A percentile compares a stretch with the other conserved stretches of the same genome.
These are phyloP conservation scores for Halcyon chelicuti DNA, from an alignment of 2,797 vertebrate species.

Conservation along the genomic window DNA sequence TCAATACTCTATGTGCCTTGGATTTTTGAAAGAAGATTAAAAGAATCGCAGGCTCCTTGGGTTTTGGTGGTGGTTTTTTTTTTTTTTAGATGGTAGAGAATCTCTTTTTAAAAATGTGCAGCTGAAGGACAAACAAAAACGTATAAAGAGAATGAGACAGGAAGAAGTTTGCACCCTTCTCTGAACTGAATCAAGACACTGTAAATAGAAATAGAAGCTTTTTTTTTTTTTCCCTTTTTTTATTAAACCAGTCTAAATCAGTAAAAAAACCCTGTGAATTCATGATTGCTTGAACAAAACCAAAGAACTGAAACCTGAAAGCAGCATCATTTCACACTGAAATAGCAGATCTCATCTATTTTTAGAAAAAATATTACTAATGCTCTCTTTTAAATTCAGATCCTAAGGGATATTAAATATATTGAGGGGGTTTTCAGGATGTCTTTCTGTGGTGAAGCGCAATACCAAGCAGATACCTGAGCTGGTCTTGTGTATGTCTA, in stretches of 20 bases:
- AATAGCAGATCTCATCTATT: constrained; percentile 40
- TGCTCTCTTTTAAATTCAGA: constrained; percentile 34
- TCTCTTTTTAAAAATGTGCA: constrained; percentile 14
- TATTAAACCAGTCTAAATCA: background rate
- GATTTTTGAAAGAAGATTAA: constrained; percentile 27
- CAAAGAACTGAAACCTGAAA: background rate
- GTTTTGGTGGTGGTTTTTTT: background rate
- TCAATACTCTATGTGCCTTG: background rate
- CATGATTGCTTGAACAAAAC: background rate
- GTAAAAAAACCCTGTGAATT: constrained; percentile 27
- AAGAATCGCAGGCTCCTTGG: background rate
- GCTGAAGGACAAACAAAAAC: constrained; percentile 14
- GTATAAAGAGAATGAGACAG: background rate
- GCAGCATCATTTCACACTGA: constrained; percentile 23
- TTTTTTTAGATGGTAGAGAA: background rate
- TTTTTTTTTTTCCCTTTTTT: background rate
- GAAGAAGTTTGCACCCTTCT: background rate
- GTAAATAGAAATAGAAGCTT: background rate
- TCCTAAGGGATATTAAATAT: background rate
- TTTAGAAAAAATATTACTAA: constrained; percentile 52
- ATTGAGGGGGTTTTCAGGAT: background rate
- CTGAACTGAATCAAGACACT: constrained; percentile 8
- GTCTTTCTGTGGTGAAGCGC: background rate
- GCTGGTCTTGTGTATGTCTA: background rate
- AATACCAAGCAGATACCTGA: background rate